Percentiles rank a stretch among this genome's conserved stretches.
Conservation (phyloP, 92 coral and sea anemone genomes). For the Palythoa caribaeorum region DNA sequence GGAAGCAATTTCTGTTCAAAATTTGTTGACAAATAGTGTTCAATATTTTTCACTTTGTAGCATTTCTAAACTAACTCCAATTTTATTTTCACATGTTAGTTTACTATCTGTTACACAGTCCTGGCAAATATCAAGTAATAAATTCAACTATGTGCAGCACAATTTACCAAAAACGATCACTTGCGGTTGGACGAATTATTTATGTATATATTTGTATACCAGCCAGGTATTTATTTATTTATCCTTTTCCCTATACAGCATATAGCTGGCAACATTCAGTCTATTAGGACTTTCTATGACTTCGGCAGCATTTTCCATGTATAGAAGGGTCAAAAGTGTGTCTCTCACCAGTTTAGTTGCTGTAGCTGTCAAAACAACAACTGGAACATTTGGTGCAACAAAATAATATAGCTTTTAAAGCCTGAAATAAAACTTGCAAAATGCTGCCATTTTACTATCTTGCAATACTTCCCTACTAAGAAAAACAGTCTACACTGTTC, state of each 20-base stretch:
- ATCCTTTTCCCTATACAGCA: slow-evolving; percentile 56
- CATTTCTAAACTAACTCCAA: too few species aligned
- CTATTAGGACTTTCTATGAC: slow-evolving; percentile 68
- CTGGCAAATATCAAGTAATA: too few species aligned
- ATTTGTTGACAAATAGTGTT: too few species aligned
- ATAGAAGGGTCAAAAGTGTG: slow-evolving; percentile 49
- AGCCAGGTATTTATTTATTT: too few species aligned
- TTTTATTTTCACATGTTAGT: too few species aligned
- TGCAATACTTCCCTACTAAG: slow-evolving; percentile 58
- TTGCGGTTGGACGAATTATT: too few species aligned
- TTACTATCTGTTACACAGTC: too few species aligned
- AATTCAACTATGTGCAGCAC: too few species aligned
- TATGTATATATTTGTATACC: too few species aligned
- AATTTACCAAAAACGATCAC: too few species aligned
- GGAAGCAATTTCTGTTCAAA: too few species aligned
- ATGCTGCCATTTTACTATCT: slow-evolving; percentile 61
- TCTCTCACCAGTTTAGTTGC: slow-evolving; percentile 65
- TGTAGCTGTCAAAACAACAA: slow-evolving; percentile 68
- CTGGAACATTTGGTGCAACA: slow-evolving; percentile 59
- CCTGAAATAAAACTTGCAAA: slow-evolving; percentile 57
- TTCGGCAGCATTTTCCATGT: slow-evolving; percentile 52
- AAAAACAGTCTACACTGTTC: neutral
- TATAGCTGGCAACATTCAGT: slow-evolving; percentile 59
- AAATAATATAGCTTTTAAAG: slow-evolving; percentile 58
- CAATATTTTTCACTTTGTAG: too few species aligned